A percentile compares a stretch with the other conserved stretches of the same genome.
Evolutionary conservation across 1,140 invertebrate genomes (phyloP).

Genomic region (Vanessa tameamea): DNA sequence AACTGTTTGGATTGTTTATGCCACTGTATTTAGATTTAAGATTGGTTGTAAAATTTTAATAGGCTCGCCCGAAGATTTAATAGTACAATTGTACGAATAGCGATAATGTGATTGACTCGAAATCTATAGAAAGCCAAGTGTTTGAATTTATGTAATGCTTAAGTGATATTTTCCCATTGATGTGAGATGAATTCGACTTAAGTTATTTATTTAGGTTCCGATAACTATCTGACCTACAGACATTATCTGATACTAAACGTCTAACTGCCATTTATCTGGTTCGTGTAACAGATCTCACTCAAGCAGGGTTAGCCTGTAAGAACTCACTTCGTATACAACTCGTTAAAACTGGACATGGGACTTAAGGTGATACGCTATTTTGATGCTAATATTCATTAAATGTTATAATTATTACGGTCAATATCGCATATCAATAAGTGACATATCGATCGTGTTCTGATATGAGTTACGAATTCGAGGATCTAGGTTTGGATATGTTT

Average conservation of each 20-base stretch:
- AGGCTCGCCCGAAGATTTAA: constrained; percentile 48
- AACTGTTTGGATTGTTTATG: constrained; percentile 66
- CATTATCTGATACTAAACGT: constrained; percentile 10
- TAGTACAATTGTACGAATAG: constrained; percentile 36
- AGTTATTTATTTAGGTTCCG: neutral
- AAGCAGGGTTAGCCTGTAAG: neutral
- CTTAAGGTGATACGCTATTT: too few relatives aligned
- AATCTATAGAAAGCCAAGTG: constrained; percentile 36
- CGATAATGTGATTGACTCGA: constrained; percentile 33
- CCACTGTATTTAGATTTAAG: constrained; percentile 59
- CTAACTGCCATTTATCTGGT: constrained; percentile 1
- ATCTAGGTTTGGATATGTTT: too few relatives aligned
- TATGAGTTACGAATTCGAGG: too few relatives aligned
- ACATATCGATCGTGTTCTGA: too few relatives aligned
- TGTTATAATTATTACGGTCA: too few relatives aligned
- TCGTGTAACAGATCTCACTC: constrained; percentile 8
- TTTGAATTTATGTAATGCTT: constrained; percentile 20
- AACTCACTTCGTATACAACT: too few relatives aligned
- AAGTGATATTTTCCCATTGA: neutral
- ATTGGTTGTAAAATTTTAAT: constrained; percentile 59
- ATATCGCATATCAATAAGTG: too few relatives aligned
- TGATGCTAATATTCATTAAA: too few relatives aligned
- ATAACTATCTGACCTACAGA: constrained; percentile 17
- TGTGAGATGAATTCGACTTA: constrained; percentile 16
- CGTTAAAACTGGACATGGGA: too few relatives aligned